phyloP scores from a whole-genome alignment of 2,888 invertebrate genomes.

The Dromius quadrimaculatus region DNA sequence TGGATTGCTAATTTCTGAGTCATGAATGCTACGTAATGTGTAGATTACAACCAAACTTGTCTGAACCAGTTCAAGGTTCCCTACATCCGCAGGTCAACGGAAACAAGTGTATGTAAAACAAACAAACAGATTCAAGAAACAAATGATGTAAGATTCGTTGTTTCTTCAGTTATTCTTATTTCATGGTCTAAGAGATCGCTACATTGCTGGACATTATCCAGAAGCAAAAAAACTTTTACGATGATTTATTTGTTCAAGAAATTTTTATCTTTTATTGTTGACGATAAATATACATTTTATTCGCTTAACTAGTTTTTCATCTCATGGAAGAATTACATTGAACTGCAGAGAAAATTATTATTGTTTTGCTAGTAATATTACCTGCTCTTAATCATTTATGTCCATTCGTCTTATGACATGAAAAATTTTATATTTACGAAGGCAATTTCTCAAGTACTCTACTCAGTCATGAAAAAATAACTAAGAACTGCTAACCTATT shows the following conservation, averaged over 20 bases:
- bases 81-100: slow-evolving; percentile 29
- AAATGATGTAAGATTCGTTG: slow-evolving; percentile 28
- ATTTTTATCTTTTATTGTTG: too few species aligned
- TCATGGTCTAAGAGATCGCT: slow-evolving; percentile 20
- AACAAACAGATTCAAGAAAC: slow-evolving; percentile 10
- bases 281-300: too few species aligned
- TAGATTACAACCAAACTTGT: slow-evolving; percentile 15
- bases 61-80: slow-evolving; percentile 28
- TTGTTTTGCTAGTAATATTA: too few species aligned
- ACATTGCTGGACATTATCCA: slow-evolving; percentile 1
- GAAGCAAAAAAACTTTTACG: neutral
- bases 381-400: too few species aligned
- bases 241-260: neutral
- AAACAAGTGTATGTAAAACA: slow-evolving; percentile 26
- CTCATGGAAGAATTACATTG: too few species aligned
- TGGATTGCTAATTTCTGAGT: slow-evolving; percentile 8
- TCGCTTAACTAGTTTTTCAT: too few species aligned
- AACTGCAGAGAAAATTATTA: too few species aligned
- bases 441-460: too few species aligned
- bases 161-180: slow-evolving; percentile 15
- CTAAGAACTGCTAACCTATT: too few species aligned
- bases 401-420: too few species aligned
- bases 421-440: too few species aligned
- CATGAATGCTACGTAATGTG: slow-evolving; percentile 24
- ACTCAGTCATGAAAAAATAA: too few species aligned